Evolutionary conservation across 2,797 vertebrate genomes (phyloP), one percentile per base, ranked within the genome.

Genomic region (Manis javanica): DNA sequence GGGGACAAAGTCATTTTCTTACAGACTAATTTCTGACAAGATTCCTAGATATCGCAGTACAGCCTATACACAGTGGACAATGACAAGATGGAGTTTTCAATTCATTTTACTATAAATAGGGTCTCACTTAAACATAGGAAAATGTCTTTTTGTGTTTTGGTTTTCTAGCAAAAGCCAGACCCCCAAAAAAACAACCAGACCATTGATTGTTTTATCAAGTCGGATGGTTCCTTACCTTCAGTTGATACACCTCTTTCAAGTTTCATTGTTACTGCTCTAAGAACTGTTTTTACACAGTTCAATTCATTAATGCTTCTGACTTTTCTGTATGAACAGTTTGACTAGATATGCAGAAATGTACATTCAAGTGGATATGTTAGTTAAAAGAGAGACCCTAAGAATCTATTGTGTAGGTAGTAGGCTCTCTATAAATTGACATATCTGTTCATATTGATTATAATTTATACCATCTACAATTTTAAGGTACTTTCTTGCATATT

Each of bases 1-100:
- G 14, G 53, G 59, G 90, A 34, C 53, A 69, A 89, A 94, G 84
- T 39, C 14, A 3, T 91, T 94, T 92, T 81, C 69, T 91, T 75
- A 86, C 7, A 92, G 68, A 85, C 68, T 42, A 63, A 26, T 75
- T 91, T 69, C 59, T 75, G 68, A 74, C 55, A 87, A 7, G 29
- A 57, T 89, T 78, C 79, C 61, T 91, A 19, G 42, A 63, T 37
- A 2, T 74, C 59, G 12, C 19, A n/a, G 8, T 57, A 24, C 1
- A 57, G 10, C 26, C 19, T 84, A 3, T 57, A 49, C 13, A 13
- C 7, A 3, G 29, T 24, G 15, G 85, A 5, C 9, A 49, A 26
- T 49, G 78, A 71, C 7, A 59, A 88, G 21, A 14, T 29, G 29
- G 11, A 7, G 13, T 75, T 74, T 92, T 81, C 55, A 55, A 61